Conservation (phyloP, 2,888 invertebrate species). For the Norana najaformis region DNA sequence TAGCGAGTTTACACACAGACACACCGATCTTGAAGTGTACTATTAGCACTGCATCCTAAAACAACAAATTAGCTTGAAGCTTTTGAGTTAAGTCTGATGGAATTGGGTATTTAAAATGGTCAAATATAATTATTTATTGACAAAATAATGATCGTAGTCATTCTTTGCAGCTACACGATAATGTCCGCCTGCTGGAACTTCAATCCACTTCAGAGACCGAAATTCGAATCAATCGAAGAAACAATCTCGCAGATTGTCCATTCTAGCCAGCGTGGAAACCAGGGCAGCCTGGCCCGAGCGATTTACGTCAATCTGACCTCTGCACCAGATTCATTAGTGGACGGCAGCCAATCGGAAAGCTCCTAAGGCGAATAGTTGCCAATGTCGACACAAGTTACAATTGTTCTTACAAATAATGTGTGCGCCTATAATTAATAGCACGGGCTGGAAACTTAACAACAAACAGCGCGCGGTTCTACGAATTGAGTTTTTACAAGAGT, state of each 20-base stretch:
- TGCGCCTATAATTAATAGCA: neutral
- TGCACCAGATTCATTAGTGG: neutral
- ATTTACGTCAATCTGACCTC: neutral
- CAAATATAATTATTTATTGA: no score
- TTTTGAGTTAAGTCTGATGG: neutral
- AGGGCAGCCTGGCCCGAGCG: neutral
- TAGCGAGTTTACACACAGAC: no score
- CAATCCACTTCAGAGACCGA: neutral
- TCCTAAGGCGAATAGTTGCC: neutral
- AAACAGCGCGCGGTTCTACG: neutral
- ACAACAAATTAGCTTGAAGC: no score
- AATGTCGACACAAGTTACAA: neutral
- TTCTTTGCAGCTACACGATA: neutral
- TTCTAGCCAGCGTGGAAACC: neutral
- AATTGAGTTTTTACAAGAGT: neutral
- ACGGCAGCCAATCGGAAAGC: neutral
- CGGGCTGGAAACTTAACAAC: neutral
- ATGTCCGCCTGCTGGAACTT: neutral
- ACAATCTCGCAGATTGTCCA: neutral
- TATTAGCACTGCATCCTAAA: no score
- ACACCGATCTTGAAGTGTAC: no score
- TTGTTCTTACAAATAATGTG: neutral
- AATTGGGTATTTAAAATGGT: neutral
- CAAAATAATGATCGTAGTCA: neutral
- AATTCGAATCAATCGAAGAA: neutral